Conservation (phyloP, 1,140 invertebrate species). For the Epicauta chinensis region DNA sequence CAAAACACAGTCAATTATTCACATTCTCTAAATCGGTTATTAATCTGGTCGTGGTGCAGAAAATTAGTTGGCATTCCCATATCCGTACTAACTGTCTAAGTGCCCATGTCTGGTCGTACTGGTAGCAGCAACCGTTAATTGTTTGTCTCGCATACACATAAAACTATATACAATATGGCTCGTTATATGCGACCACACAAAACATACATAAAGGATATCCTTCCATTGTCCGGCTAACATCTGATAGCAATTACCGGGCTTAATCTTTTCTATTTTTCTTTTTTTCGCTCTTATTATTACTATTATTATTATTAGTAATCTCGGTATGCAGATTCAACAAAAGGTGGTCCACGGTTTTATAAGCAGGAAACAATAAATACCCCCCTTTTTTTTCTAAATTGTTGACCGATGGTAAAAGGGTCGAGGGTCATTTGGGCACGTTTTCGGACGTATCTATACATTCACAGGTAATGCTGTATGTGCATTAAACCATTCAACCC, state of each 20-base stretch:
- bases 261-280: conserved; percentile 19
- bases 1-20: too few relatives aligned
- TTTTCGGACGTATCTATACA: conserved; percentile 4
- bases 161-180: conserved; percentile 15
- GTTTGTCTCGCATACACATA: conserved; percentile 9
- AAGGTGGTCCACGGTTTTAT: conserved; percentile 24
- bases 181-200: conserved; percentile 17
- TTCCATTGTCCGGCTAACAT: conserved; percentile 24
- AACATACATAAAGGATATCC: conserved; percentile 26
- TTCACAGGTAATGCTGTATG: conserved; percentile 1
- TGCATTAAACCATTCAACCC: conserved; percentile 10
- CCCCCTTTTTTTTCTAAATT: conserved; percentile 11
- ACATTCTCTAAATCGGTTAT: too few relatives aligned
- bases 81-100: conserved; percentile 1
- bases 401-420: conserved; percentile 21
- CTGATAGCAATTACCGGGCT: conserved; percentile 27
- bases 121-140: conserved; percentile 2
- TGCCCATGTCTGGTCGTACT: too few relatives aligned
- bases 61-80: conserved; percentile 9
- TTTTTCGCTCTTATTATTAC: background rate
- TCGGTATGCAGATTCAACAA: conserved; percentile 22
- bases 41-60: background rate
- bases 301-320: conserved; percentile 24
- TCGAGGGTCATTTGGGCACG: conserved; percentile 16
- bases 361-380: conserved; percentile 26